These are phyloP conservation scores for Trisateles emortualis DNA, from an alignment of 2,888 invertebrate species.

Conservation along the genomic window DNA sequence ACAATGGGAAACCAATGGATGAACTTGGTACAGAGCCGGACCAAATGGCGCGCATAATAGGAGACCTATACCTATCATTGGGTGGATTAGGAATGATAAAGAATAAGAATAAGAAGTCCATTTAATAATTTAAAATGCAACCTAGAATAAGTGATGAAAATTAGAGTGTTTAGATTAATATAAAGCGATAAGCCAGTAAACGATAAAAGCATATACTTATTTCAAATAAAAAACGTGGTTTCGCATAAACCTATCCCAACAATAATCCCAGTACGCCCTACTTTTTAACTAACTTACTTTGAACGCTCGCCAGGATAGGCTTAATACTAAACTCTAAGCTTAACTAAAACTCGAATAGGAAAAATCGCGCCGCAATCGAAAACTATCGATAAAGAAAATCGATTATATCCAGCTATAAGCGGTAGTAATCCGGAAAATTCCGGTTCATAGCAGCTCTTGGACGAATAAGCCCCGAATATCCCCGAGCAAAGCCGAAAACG, in stretches of 20 bases:
- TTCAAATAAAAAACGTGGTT: too few relatives aligned
- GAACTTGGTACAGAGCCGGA: too few relatives aligned
- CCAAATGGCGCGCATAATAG: too few relatives aligned
- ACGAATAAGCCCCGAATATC: constrained; percentile 30
- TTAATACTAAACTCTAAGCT: constrained; percentile 27
- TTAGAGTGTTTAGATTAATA: too few relatives aligned
- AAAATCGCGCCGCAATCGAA: constrained; percentile 33
- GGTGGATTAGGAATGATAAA: too few relatives aligned
- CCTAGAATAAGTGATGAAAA: too few relatives aligned
- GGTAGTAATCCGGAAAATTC: constrained; percentile 51
- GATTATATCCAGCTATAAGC: constrained; percentile 46
- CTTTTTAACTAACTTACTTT: neutral
- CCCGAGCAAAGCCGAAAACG: constrained; percentile 30
- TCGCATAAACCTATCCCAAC: neutral
- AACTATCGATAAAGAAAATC: constrained; percentile 50
- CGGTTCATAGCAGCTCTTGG: constrained; percentile 36
- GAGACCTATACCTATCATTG: too few relatives aligned
- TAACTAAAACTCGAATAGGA: constrained; percentile 33
- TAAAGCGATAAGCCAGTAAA: too few relatives aligned
- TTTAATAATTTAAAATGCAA: too few relatives aligned
- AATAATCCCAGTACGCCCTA: neutral
- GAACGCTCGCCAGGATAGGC: neutral
- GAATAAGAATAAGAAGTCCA: too few relatives aligned
- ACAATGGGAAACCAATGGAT: too few relatives aligned
- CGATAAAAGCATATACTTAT: too few relatives aligned